Percentiles rank a stretch among this genome's conserved stretches.
phyloP scores from a whole-genome alignment of 2,888 invertebrate species.

The Agrotis ipsilon region DNA sequence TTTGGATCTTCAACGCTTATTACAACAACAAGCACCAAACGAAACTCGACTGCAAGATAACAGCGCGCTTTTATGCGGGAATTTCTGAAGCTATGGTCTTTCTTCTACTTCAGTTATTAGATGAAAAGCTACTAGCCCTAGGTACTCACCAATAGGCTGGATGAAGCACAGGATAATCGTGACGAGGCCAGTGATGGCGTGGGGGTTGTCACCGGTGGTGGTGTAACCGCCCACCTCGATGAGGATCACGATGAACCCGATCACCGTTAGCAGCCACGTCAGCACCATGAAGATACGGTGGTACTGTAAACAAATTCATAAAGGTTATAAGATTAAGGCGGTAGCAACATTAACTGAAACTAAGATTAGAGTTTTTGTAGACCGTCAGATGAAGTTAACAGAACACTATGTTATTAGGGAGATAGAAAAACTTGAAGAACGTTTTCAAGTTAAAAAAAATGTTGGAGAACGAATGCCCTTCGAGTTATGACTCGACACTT shows the following conservation, averaged over 20 bases:
- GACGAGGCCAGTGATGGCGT: conserved; percentile 95
- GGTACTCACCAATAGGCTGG: conserved; percentile 94
- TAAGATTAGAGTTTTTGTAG: neutral
- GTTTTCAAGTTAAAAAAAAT: neutral
- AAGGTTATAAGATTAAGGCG: neutral
- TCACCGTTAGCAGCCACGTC: conserved; percentile 95
- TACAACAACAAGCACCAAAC: no score
- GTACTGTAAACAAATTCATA: conserved; percentile 91
- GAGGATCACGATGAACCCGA: conserved; percentile 95
- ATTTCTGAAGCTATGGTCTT: no score
- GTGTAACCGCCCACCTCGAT: conserved; percentile 95
- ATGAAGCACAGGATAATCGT: conserved; percentile 95
- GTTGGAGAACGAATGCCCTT: no score
- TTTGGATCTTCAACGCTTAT: no score
- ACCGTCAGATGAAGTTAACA: neutral
- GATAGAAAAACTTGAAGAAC: neutral
- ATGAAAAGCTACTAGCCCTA: no score
- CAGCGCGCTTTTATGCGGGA: no score
- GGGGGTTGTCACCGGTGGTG: conserved; percentile 93
- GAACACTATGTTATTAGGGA: neutral
- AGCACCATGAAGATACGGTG: conserved; percentile 96
- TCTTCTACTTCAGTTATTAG: no score
- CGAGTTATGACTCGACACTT: neutral
- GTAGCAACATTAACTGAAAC: neutral
- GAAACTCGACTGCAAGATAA: no score